Conservation (phyloP, 2,888 invertebrate species). For the Hedychridium roseum region DNA sequence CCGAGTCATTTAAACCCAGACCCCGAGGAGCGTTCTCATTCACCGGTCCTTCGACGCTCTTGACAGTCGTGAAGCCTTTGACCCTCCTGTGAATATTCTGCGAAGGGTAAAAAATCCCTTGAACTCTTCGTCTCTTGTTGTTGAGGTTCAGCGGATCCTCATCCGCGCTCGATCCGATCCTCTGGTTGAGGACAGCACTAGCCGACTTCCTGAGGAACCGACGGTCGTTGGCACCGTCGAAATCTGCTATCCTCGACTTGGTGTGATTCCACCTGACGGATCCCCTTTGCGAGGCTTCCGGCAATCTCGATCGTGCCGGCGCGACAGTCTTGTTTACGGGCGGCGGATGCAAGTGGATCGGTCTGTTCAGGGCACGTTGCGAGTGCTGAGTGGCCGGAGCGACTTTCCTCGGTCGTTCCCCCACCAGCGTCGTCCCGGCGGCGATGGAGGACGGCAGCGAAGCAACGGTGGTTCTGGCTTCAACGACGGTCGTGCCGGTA, state of each 20-base stretch:
- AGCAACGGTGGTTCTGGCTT: conserved; percentile 29
- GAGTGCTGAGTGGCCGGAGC: conserved; percentile 27
- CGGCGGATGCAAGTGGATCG: conserved; percentile 29
- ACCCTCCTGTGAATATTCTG: background rate
- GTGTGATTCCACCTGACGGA: conserved; percentile 47
- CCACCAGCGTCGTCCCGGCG: conserved; percentile 37
- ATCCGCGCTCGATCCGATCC: conserved; percentile 23
- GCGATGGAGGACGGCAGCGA: conserved; percentile 24
- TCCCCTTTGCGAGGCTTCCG: conserved; percentile 32
- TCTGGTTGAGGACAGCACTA: conserved; percentile 50
- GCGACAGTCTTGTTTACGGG: conserved; percentile 27
- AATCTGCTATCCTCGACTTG: conserved; percentile 26
- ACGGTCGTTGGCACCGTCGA: conserved; percentile 31
- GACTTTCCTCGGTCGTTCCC: conserved; percentile 43
- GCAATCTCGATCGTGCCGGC: conserved; percentile 18
- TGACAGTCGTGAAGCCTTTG: conserved; percentile 1
- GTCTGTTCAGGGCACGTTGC: conserved; percentile 13
- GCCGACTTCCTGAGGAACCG: conserved; percentile 43
- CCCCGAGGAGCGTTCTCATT: conserved; percentile 22
- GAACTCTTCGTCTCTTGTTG: conserved; percentile 25
- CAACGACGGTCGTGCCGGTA: conserved; percentile 60
- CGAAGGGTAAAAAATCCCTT: background rate
- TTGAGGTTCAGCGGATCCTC: too few relatives aligned
- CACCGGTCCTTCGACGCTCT: background rate
- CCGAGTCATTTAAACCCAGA: conserved; percentile 1